phyloP scores from a whole-genome alignment of 2,113 vertebrate species.

The Polypterus senegalus region DNA sequence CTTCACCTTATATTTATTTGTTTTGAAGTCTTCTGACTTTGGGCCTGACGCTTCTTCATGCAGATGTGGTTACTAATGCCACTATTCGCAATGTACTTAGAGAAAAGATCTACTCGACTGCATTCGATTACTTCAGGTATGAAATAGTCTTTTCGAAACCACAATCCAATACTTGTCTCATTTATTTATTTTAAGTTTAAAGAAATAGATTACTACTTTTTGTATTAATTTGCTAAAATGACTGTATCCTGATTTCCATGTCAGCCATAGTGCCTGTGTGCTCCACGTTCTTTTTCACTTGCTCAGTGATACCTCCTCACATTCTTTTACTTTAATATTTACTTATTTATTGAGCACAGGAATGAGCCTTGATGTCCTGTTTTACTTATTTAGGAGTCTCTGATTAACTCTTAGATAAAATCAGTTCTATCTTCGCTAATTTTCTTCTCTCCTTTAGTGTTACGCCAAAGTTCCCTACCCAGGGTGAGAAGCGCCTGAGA shows the following conservation, averaged over 20 bases:
- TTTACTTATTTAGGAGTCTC: not conserved
- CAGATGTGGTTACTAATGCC: slow-evolving; percentile 84
- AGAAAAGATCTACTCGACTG: slow-evolving; percentile 92
- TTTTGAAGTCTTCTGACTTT: slow-evolving; percentile 67
- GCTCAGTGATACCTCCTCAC: not conserved
- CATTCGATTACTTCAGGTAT: slow-evolving; percentile 97
- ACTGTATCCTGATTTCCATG: too few species aligned
- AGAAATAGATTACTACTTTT: too few species aligned
- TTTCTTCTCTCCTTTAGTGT: slow-evolving; percentile 42
- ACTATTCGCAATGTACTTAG: slow-evolving; percentile 87
- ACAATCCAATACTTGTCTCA: not conserved
- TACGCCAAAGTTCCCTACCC: slow-evolving; percentile 79
- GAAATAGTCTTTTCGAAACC: not conserved
- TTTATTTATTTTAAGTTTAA: too few species aligned
- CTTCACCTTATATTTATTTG: not conserved
- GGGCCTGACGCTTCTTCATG: slow-evolving; percentile 80
- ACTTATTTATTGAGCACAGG: not conserved
- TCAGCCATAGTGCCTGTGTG: too few species aligned
- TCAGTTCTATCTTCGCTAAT: not conserved
- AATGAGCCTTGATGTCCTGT: fast-evolving
- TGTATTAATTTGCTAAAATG: too few species aligned
- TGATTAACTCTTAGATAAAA: not conserved
- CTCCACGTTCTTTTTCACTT: not conserved
- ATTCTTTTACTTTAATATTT: slow-evolving; percentile 3
- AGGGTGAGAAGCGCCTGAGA: slow-evolving; percentile 77